Conservation (phyloP, 2,797 vertebrate species). For the Australoheros facetus region DNA sequence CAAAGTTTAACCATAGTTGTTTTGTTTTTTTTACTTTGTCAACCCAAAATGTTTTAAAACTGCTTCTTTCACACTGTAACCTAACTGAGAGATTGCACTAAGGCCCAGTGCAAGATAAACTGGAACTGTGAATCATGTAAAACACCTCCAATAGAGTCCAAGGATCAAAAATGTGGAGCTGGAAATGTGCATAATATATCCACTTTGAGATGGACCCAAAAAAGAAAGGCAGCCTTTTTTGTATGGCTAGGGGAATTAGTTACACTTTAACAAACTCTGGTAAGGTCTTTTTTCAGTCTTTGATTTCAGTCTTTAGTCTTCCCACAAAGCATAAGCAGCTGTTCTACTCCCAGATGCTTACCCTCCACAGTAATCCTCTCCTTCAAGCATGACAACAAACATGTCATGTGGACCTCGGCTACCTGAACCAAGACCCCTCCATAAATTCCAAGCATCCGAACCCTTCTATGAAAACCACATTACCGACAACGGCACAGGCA, state of each 20-base stretch:
- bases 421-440: conserved; percentile 44
- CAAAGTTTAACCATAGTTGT: background rate
- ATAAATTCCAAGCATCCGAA: conserved; percentile 62
- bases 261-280: background rate
- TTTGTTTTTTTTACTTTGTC: too few relatives aligned
- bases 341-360: background rate
- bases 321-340: conserved; percentile 18
- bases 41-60: background rate
- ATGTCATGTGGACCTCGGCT: conserved; percentile 37
- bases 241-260: background rate
- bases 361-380: conserved; percentile 30
- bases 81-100: background rate
- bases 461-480: conserved; percentile 27
- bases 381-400: conserved; percentile 61
- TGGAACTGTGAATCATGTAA: fast-evolving
- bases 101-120: background rate
- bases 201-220: background rate
- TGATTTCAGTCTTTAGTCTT: conserved; percentile 13
- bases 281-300: background rate
- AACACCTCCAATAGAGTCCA: background rate
- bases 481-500: conserved; percentile 35
- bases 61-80: background rate
- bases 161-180: background rate
- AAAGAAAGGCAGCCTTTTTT: background rate
- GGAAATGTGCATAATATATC: background rate